Evolutionary conservation across 2,888 invertebrate species (phyloP), one percentile per base, ranked within the genome.

Genomic region (Lycophotia porphyrea): DNA sequence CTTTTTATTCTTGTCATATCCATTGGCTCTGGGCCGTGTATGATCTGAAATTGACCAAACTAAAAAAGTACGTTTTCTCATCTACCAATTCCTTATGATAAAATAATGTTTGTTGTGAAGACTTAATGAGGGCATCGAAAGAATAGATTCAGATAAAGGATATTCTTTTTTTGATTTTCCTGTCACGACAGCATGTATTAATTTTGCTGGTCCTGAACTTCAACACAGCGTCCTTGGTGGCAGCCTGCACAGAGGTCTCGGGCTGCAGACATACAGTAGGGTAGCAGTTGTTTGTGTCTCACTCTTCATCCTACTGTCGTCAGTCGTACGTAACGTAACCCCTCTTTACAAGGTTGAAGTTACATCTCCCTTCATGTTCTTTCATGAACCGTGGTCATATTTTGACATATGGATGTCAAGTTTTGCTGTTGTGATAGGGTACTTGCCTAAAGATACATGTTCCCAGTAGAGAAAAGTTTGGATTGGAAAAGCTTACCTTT

Each of bases 1-100:
- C 78, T 94, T 94, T 89, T 94, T 95, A 75, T 91, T 93, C 87
- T 94, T 93, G 18, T 96, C 96, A 88, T 92, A 93, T 49, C 94
- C 94, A 78, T 94, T 94, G 61, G 92, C 91, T 92, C 95, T 89
- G 34, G 92, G 90, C 66, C 96, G 93, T 74, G 95, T 90, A 87
- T 95, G 94, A 86, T 94, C 95, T 95, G 91, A 88, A 91, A 84
- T 84, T 39, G 61, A 72, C 72, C 72, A 72, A 27, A 72, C 72
- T 72, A 18, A 72, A 55, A 72, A 34, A 42, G 15, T 44, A 68
- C 44, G 72, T 55, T 74, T 42, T 15, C 27, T 42, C 73, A 73
- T 73, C n/a, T n/a, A 52, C n/a, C 39, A n/a, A 49, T 73, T 73
- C 13, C 3, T 52, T 31, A 24, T 18, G 11, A 36, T 11, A n/a